These are phyloP conservation scores for Nerophis ophidion DNA, from an alignment of 2,113 vertebrate species.

Conservation along the genomic window DNA sequence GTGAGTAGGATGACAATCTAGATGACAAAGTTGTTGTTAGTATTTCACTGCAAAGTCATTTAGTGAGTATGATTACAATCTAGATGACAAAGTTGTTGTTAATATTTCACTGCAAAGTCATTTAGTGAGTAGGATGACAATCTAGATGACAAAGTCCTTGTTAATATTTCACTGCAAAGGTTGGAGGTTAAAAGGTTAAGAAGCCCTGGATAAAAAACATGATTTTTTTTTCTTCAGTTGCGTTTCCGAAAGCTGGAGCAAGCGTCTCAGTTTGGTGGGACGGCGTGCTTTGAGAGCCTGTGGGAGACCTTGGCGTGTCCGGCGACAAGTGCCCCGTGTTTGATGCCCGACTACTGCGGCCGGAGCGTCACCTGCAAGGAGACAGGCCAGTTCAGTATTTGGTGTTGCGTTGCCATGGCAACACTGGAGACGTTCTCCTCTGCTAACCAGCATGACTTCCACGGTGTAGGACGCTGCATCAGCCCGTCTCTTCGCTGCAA, in stretches of 20 bases:
- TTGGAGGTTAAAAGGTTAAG: too few relatives aligned
- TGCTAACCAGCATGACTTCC: background rate
- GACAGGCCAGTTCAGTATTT: conserved; percentile 67
- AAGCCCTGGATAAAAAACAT: too few relatives aligned
- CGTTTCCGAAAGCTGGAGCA: conserved; percentile 72
- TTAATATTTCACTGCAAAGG: too few relatives aligned
- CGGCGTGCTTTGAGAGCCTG: conserved; percentile 62
- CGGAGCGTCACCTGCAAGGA: conserved; percentile 78
- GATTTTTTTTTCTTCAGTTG: conserved; percentile 55
- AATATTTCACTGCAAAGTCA: too few relatives aligned
- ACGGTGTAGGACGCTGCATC: conserved; percentile 81
- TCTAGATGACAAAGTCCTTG: too few relatives aligned
- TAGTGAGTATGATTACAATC: too few relatives aligned
- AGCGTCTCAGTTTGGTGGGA: conserved; percentile 73
- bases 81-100: too few relatives aligned
- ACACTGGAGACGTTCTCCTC: background rate
- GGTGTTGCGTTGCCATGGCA: background rate
- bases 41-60: too few relatives aligned
- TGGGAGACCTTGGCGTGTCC: conserved; percentile 75
- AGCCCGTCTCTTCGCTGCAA: conserved; percentile 81
- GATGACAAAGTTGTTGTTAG: too few relatives aligned
- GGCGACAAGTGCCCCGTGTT: conserved; percentile 49
- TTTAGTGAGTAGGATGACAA: too few relatives aligned
- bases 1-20: too few relatives aligned
- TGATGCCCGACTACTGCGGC: conserved; percentile 67